A percentile compares a stretch with the other conserved stretches of the same genome.
phyloP scores from a whole-genome alignment of 2,888 invertebrate species.

The Synergus gifuensis region DNA sequence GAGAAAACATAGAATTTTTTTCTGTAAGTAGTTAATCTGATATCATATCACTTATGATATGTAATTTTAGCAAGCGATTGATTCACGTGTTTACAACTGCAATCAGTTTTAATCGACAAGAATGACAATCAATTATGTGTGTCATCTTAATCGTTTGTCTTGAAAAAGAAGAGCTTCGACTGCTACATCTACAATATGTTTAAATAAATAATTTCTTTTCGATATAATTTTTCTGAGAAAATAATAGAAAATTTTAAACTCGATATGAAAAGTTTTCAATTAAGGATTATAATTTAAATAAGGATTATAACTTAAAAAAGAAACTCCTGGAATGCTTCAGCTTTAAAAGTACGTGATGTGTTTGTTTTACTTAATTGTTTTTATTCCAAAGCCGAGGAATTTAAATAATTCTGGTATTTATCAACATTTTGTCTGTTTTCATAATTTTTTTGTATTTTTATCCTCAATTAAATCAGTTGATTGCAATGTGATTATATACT shows the following conservation, averaged over 20 bases:
- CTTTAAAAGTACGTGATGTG: background rate
- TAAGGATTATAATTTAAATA: no score
- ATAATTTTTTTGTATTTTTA: background rate
- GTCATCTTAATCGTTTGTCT: background rate
- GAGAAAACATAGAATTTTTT: background rate
- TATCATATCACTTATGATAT: background rate
- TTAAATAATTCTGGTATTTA: no score
- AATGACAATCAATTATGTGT: background rate
- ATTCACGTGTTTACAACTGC: background rate
- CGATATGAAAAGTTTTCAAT: no score
- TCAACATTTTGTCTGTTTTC: background rate
- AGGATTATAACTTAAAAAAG: no score
- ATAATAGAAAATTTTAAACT: no score
- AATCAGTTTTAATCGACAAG: background rate
- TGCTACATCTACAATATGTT: no score
- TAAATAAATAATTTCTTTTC: no score
- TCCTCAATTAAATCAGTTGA: background rate
- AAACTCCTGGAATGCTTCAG: no score
- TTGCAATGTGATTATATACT: background rate
- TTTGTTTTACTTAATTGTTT: background rate
- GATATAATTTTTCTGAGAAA: no score
- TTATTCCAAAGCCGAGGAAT: background rate
- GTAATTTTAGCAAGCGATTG: background rate
- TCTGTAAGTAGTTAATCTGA: background rate
- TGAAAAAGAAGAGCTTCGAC: no score